Evolutionary conservation across 2,797 vertebrate species (phyloP).

Genomic region (Cetoscarus ocellatus): DNA sequence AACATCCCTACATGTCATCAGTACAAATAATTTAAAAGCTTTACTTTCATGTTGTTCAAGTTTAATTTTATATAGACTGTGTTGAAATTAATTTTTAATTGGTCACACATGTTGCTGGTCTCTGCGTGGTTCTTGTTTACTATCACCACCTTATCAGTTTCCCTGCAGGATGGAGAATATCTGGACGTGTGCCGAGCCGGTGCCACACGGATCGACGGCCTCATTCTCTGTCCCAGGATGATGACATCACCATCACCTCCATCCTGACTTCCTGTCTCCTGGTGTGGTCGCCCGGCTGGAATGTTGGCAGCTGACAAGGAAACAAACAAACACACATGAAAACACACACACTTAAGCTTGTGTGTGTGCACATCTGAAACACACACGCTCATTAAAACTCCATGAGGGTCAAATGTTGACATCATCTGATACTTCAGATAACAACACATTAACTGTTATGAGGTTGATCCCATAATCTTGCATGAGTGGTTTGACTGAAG

Average conservation of each 20-base stretch:
- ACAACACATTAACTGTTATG: too few species aligned
- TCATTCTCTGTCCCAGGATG: constrained; percentile 33
- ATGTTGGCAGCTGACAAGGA: constrained; percentile 35
- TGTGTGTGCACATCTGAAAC: neutral
- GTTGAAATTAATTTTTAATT: neutral
- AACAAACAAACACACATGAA: neutral
- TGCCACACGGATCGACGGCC: constrained; percentile 23
- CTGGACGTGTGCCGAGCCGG: constrained; percentile 21
- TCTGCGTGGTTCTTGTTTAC: neutral
- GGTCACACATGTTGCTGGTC: neutral
- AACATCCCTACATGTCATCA: neutral
- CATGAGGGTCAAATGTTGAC: neutral
- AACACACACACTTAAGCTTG: neutral
- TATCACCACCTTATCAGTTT: too few species aligned
- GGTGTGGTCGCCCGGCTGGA: constrained; percentile 37
- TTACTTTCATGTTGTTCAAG: neutral
- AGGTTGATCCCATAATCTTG: too few species aligned
- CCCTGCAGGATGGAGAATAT: neutral
- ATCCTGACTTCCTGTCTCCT: constrained; percentile 67
- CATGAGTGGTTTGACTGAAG: too few species aligned
- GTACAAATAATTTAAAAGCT: neutral
- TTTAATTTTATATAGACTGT: neutral
- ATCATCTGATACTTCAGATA: neutral
- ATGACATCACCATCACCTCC: constrained; percentile 40
- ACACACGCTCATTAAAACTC: neutral